Evolutionary conservation across 2,888 invertebrate species (phyloP), one percentile per base, ranked within the genome.

Genomic region (Silvanus unidentatus): DNA sequence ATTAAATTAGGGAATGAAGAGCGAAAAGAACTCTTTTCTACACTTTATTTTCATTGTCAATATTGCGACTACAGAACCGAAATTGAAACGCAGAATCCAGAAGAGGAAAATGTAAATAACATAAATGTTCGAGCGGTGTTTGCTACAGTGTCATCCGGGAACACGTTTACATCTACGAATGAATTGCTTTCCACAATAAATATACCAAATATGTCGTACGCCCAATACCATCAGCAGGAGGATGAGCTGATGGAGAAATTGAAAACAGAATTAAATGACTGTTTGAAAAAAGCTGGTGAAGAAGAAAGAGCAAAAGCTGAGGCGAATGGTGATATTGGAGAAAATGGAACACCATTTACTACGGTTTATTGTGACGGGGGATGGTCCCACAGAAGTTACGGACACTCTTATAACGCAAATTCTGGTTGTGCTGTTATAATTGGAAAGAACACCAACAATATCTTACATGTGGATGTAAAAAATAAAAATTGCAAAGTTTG

Each of bases 401-500:
- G 45, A 5, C 28, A 34, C 11, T 49, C 42, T 16, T 54, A 43
- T 40, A 45, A 49, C 38, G 40, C 54, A 8, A n/a, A 38, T 11
- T 49, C 50, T 10, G 52, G 52, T 15, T 12, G 32, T 10, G 52
- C 43, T 9, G 47, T 38, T 8, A 54, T 53, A 12, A 49, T 55
- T 30, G 55, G 54, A 4, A 14, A 44, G 5, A 2, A 38, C n/a
- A 55, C 50, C 8, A 38, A 36, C 12, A 39, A 54, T 40, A n/a
- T 55, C 2, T 14, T 54, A 14, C 54, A 38, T 44, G 10, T 54
- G 6, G 54, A 44, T 27, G 49, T 55, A 13, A 11, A 51, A 29
- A 55, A 55, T 32, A 55, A 51, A 48, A 52, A 35, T 44, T 55
- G 54, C 37, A 37, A 12, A 12, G 45, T 50, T 22, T 55, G 54